A percentile compares a stretch with the other conserved stretches of the same genome.
These are phyloP conservation scores for Andrena fulva DNA, from an alignment of 2,888 invertebrate genomes.

Conservation along the genomic window DNA sequence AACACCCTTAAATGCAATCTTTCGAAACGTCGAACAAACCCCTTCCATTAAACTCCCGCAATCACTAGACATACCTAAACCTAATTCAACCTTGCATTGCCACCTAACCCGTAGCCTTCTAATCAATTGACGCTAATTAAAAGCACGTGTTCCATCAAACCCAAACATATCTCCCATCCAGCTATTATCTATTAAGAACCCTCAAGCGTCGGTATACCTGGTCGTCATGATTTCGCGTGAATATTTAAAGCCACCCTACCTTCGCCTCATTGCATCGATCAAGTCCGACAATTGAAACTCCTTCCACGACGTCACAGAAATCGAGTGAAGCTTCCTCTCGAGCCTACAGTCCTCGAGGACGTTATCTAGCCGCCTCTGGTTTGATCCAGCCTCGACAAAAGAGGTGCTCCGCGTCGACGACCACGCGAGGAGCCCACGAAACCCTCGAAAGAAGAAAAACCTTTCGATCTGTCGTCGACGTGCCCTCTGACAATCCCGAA, in stretches of 20 bases:
- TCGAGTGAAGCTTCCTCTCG: background rate
- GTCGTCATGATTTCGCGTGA: background rate
- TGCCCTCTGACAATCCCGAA: conserved; percentile 56
- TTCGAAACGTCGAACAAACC: conserved; percentile 1
- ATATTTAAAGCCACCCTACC: conserved; percentile 7
- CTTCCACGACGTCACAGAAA: background rate
- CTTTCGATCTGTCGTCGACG: conserved; percentile 69
- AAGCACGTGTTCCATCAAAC: background rate
- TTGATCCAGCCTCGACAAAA: conserved; percentile 30
- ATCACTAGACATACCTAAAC: background rate
- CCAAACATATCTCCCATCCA: background rate
- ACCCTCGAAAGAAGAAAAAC: conserved; percentile 67
- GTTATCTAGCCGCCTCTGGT: background rate
- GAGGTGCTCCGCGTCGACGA: conserved; percentile 30
- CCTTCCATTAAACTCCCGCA: background rate
- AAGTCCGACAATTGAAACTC: background rate
- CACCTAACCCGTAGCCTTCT: background rate
- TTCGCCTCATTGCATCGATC: background rate
- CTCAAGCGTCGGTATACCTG: background rate
- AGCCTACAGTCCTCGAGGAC: background rate
- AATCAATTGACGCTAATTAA: background rate
- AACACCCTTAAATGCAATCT: conserved; percentile 41
- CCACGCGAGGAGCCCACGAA: conserved; percentile 51
- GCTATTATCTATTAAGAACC: background rate
- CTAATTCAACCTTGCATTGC: background rate